These are phyloP conservation scores for Cyprinodon tularosa DNA, from an alignment of 2,113 vertebrate genomes.

Conservation along the genomic window DNA sequence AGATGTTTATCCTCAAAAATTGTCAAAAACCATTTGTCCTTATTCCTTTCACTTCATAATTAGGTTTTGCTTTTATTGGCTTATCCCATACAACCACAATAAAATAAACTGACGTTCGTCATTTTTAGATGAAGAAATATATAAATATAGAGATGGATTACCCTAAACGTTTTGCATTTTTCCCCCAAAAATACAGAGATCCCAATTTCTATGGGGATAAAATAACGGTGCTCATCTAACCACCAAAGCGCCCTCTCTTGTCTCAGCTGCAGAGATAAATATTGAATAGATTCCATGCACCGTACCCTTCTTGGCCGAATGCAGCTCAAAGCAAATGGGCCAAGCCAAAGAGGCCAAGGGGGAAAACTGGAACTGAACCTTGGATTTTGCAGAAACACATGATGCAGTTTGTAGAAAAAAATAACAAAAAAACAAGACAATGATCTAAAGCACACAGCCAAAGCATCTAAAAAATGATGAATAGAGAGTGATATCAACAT, in stretches of 20 bases:
- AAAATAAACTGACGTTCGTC: not conserved
- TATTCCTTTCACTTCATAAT: not conserved
- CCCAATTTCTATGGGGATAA: not conserved
- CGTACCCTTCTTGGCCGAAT: not conserved
- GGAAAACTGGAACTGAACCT: not conserved
- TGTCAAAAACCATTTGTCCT: not conserved
- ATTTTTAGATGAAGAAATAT: not conserved
- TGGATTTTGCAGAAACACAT: constrained; percentile 1
- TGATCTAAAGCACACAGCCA: constrained; percentile 3
- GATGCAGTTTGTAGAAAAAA: constrained; percentile 1
- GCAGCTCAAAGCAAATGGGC: not conserved
- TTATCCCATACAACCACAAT: not conserved
- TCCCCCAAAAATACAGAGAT: not conserved
- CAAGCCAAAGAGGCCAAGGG: not conserved
- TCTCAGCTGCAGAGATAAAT: not conserved
- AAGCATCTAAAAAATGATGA: not conserved
- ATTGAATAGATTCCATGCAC: not conserved
- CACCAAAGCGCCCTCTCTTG: not conserved
- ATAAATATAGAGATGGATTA: not conserved
- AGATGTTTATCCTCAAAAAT: too few species aligned
- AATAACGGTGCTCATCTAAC: not conserved
- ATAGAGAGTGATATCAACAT: constrained; percentile 13
- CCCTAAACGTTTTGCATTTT: not conserved
- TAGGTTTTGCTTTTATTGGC: not conserved
- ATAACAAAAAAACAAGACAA: constrained; percentile 2